phyloP scores from a whole-genome alignment of 2,888 invertebrate species.

The Drosophila meridiana region DNA sequence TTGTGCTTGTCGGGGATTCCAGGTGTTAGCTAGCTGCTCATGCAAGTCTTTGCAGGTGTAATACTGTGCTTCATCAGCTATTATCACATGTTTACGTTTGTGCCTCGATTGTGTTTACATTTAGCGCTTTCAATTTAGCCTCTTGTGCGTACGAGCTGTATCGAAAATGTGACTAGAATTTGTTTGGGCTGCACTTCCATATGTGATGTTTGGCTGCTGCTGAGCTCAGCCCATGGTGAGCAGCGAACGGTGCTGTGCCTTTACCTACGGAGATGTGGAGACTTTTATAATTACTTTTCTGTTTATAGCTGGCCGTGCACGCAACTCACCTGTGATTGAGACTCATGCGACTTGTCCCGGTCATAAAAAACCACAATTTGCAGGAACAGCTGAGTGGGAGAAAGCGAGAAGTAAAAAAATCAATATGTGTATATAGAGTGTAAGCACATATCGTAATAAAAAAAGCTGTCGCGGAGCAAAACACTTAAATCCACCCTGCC shows the following conservation, averaged over 20 bases:
- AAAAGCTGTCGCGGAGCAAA: constrained; percentile 18
- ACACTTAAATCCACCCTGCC: constrained; percentile 41
- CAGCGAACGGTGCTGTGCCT: constrained; percentile 10
- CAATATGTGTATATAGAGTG: constrained; percentile 37
- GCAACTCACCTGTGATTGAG: constrained; percentile 39
- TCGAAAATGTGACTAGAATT: constrained; percentile 10
- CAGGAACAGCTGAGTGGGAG: constrained; percentile 30
- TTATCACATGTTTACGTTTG: constrained; percentile 48
- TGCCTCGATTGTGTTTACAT: constrained; percentile 26
- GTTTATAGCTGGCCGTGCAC: constrained; percentile 8
- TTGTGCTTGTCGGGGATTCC: background rate
- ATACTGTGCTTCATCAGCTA: constrained; percentile 35
- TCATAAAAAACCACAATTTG: constrained; percentile 17
- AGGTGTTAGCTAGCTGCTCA: constrained; percentile 4
- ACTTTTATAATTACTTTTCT: constrained; percentile 12
- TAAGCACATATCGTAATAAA: constrained; percentile 36
- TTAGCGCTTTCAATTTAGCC: constrained; percentile 12
- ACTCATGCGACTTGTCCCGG: constrained; percentile 15
- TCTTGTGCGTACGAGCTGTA: constrained; percentile 20
- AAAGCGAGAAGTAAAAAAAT: constrained; percentile 32
- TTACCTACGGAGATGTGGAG: constrained; percentile 26
- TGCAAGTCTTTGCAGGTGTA: constrained; percentile 10
- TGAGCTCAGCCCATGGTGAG: constrained; percentile 49
- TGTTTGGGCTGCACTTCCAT: constrained; percentile 7
- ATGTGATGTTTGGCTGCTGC: constrained; percentile 1